Evolutionary conservation across 2,113 vertebrate genomes (phyloP).

Genomic region (Calypte anna): DNA sequence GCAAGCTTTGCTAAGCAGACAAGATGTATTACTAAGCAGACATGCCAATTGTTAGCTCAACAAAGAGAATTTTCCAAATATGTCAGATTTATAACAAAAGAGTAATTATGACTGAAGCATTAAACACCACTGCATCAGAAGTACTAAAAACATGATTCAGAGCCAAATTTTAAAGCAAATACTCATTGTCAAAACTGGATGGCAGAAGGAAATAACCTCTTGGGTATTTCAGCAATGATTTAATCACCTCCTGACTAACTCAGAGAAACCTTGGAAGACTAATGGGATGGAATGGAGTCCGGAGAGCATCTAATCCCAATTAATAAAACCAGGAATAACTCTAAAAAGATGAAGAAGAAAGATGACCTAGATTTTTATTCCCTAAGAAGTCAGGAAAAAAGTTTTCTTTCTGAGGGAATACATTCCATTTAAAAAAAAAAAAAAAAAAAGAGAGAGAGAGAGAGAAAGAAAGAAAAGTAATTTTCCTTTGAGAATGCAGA

Average conservation of each 20-base stretch:
- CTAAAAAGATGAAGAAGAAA: constrained; percentile 19
- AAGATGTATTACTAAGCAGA: background rate
- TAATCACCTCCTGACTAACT: constrained; percentile 55
- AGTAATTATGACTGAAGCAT: background rate
- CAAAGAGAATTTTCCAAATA: background rate
- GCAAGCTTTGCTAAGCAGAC: background rate
- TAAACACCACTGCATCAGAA: constrained; percentile 15
- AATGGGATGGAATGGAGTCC: constrained; percentile 2
- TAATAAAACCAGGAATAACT: constrained; percentile 40
- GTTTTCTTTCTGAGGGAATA: background rate
- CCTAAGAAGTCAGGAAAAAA: background rate
- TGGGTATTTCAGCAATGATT: constrained; percentile 39
- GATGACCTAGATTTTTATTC: background rate
- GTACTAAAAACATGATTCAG: background rate
- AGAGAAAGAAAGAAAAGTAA: too few species aligned
- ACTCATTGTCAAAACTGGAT: background rate
- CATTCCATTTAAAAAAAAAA: background rate
- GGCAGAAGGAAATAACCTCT: constrained; percentile 40
- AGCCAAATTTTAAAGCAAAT: constrained; percentile 30
- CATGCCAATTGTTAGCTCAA: background rate
- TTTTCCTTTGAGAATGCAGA: background rate
- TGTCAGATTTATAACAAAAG: background rate
- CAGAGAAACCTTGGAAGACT: background rate
- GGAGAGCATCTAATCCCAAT: constrained; percentile 7
- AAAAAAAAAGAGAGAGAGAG: too few species aligned